phyloP scores from a whole-genome alignment of 2,113 vertebrate genomes.

The Mus spicilegus region DNA sequence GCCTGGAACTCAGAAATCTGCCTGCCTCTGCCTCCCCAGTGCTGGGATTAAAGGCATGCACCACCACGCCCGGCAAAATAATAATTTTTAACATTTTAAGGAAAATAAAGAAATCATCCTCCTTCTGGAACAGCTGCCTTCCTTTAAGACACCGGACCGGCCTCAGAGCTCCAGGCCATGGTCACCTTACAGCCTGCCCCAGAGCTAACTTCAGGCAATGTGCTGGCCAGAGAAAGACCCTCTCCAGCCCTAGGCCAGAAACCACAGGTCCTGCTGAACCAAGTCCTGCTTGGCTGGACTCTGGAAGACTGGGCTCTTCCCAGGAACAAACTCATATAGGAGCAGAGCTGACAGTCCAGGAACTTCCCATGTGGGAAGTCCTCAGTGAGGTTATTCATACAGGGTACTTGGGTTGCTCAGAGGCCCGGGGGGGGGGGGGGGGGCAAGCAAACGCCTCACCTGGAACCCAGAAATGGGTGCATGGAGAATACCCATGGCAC shows the following conservation, averaged over 20 bases:
- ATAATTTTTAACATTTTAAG: neutral
- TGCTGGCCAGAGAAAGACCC: neutral
- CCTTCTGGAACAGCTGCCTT: neutral
- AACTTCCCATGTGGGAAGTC: neutral
- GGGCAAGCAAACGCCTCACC: neutral
- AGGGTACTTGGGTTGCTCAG: too few species aligned
- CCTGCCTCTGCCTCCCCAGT: too few species aligned
- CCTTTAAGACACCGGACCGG: neutral
- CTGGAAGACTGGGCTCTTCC: neutral
- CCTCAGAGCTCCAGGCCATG: neutral
- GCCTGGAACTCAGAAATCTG: too few species aligned
- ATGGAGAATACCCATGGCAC: too few species aligned
- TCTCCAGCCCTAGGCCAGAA: neutral
- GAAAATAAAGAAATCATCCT: neutral
- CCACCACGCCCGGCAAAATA: too few species aligned
- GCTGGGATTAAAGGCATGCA: too few species aligned
- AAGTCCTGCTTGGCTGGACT: neutral
- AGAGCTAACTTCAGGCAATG: neutral
- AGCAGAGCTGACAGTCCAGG: too few species aligned
- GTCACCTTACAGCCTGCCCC: neutral
- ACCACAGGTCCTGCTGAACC: neutral
- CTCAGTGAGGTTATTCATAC: too few species aligned
- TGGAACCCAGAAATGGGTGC: neutral
- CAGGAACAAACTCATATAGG: neutral
- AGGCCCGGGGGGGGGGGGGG: too few species aligned